Conservation (phyloP, 2,888 invertebrate genomes). For the Drosophila picticornis region DNA sequence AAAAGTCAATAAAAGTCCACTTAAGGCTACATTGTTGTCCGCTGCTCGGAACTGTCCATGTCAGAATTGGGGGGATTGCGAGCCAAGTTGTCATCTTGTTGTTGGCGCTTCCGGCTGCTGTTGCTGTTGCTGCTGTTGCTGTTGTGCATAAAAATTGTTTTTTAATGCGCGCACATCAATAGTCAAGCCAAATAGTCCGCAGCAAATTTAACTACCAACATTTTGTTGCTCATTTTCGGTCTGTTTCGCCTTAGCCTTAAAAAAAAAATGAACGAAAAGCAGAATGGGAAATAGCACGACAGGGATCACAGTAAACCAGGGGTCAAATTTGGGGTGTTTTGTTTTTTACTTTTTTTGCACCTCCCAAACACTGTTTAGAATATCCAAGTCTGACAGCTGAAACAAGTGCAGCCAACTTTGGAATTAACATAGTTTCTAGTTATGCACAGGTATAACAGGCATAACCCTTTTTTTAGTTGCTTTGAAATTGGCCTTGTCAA, state of each 20-base stretch:
- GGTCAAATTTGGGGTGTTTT: slow-evolving; percentile 18
- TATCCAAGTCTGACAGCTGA: slow-evolving; percentile 8
- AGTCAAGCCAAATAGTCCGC: slow-evolving; percentile 79
- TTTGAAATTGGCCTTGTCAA: slow-evolving; percentile 32
- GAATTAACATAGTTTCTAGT: slow-evolving; percentile 34
- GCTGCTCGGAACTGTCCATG: slow-evolving; percentile 42
- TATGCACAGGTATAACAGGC: slow-evolving; percentile 8
- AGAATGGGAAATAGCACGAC: neutral
- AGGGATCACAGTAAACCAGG: neutral
- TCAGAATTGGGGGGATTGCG: slow-evolving; percentile 2
- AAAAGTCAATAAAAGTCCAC: slow-evolving; percentile 81
- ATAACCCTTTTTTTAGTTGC: slow-evolving; percentile 27
- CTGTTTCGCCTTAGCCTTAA: slow-evolving; percentile 38
- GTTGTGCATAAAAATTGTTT: slow-evolving; percentile 76
- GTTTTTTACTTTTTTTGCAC: slow-evolving; percentile 28
- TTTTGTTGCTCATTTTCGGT: slow-evolving; percentile 65
- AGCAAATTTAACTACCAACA: slow-evolving; percentile 75
- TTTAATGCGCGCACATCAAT: slow-evolving; percentile 79
- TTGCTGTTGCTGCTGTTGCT: slow-evolving; percentile 41
- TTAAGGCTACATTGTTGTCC: slow-evolving; percentile 79
- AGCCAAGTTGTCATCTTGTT: slow-evolving; percentile 34
- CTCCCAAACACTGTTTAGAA: neutral
- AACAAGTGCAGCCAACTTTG: slow-evolving; percentile 35
- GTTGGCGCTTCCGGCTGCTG: slow-evolving; percentile 31
- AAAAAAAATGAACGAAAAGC: slow-evolving; percentile 3